Conservation (phyloP, 1,140 invertebrate species). For the Camponotus pennsylvanicus region DNA sequence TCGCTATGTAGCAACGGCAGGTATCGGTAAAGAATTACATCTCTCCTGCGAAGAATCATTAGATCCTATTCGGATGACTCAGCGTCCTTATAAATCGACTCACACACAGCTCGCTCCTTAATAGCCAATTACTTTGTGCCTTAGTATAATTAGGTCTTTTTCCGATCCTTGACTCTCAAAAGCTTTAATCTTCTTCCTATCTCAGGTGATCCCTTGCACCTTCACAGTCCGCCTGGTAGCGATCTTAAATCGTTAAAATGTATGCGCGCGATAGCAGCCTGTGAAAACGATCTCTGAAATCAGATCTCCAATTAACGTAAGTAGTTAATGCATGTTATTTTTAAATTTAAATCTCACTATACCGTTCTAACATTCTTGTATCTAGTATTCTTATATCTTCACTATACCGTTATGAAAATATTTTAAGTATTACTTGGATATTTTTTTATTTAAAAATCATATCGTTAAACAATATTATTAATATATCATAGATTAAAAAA, state of each 20-base stretch:
- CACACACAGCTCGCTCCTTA: slow-evolving; percentile 69
- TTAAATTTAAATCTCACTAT: background rate
- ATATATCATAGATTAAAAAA: background rate
- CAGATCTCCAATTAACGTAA: slow-evolving; percentile 11
- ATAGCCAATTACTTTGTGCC: slow-evolving; percentile 70
- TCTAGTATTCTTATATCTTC: no score
- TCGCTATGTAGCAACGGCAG: background rate
- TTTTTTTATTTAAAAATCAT: background rate
- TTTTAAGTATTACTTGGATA: slow-evolving; percentile 3
- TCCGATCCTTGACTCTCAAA: slow-evolving; percentile 71
- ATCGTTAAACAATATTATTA: background rate
- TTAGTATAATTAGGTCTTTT: slow-evolving; percentile 72
- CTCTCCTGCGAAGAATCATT: slow-evolving; percentile 36
- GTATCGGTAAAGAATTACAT: slow-evolving; percentile 35
- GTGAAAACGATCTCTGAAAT: slow-evolving; percentile 56
- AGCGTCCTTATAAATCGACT: slow-evolving; percentile 69
- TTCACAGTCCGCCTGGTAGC: slow-evolving; percentile 11
- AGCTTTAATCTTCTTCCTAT: slow-evolving; percentile 67
- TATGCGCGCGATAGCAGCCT: slow-evolving; percentile 52
- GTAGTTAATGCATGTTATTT: background rate
- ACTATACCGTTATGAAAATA: background rate
- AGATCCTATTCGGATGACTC: slow-evolving; percentile 71
- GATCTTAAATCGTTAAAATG: slow-evolving; percentile 47
- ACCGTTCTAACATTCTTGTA: no score
- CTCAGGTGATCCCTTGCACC: slow-evolving; percentile 49